Evolutionary conservation across 2,888 invertebrate genomes (phyloP), one percentile per base, ranked within the genome.

Genomic region (Cheilosia pagana): DNA sequence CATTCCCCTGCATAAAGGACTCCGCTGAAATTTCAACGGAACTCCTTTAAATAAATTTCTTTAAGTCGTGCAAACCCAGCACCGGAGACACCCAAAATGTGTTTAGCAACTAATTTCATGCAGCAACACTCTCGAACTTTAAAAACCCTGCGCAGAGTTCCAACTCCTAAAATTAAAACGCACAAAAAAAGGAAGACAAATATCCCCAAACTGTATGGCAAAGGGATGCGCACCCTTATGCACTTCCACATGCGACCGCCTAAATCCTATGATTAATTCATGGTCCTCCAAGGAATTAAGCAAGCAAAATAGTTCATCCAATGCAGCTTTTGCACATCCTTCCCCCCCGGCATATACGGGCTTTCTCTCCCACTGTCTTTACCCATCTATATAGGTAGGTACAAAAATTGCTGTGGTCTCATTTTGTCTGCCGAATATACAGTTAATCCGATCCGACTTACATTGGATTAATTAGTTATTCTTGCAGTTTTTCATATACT

Each of bases 261-360:
- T 76, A 79, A 83, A 41, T 63, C 83, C 28, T 21, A 50, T 79
- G 83, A 83, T 83, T 83, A 79, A 83, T 74, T 74, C 74, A 83
- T 74, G 78, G 83, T 70, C 31, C 57, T 19, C 78, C 39, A 72
- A 62, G 57, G 83, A 59, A 74, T 83, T 74, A 78, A 63, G 57
- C 68, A 50, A 78, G 63, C 63, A 83, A 78, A 78, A 78, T 68
- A 59, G 60, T 63, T 78, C 48, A 83, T 83, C 82, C 10, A 25
- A 41, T 53, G 59, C 23, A 21, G 39, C 50, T 43, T 28, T 7
- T 31, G n/a, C 5, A 14, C 19, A 60, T 43, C 19, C 6, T 45
- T 48, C 21, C 19, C 48, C 14, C 6, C 48, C 21, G 10, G 10
- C 48, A 21, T 19, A 10, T 19, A 10, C 25, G 10, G 7, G 8